Base-by-base conservation (phyloP, 1,140 invertebrate genomes). In the Onthophagus taurus region DNA sequence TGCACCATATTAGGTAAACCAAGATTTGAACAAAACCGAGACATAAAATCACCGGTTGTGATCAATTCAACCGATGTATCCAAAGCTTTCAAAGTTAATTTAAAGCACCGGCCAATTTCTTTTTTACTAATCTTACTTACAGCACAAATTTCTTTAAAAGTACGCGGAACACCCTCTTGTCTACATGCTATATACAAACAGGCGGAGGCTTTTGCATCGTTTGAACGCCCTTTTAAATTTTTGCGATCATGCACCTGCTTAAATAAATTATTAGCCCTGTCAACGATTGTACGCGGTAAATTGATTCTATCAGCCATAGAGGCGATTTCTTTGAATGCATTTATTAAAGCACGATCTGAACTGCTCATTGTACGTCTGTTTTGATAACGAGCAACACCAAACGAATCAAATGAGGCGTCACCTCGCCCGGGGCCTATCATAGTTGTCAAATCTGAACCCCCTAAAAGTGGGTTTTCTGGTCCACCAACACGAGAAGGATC, bases 401-500 rank as follows among this genome's bases (percentile, higher is more conserved):
- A 88, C n/a, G 76, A 72, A 57, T 88, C 84, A 51, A 78, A 80
- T 2, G 76, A 77, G 14, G 59, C 61, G 68, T 87, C 82, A 11
- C 57, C 82, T 29, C 79, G 74, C 5, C 87, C 91, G 5, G 90
- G 88, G 0, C 90, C 91, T 61, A 99, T 99, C 64, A 96, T 91
- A 7, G 97, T 99, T 0, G 91, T 94, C 6, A 99, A 75, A 70
- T 99, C 96, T 41, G 89, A 87, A 4, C 95, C 94, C 64, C 89
- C 91, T 0, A 99, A 70, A 1, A 99, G 69, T 0, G 90, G 90
- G 74, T 99, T 99, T 75, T 96, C 86, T 4, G 88, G 85, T 0
- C 88, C 88, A 73, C 97, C 97, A 48, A 99, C 97, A 87, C 96
- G 91, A 71, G 91, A 97, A 16, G 95, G 95, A 74, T 99, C 97